A percentile compares a stretch with the other conserved stretches of the same genome.
Conservation (phyloP, 1,140 invertebrate species). For the Leptinotarsa lineolata region DNA sequence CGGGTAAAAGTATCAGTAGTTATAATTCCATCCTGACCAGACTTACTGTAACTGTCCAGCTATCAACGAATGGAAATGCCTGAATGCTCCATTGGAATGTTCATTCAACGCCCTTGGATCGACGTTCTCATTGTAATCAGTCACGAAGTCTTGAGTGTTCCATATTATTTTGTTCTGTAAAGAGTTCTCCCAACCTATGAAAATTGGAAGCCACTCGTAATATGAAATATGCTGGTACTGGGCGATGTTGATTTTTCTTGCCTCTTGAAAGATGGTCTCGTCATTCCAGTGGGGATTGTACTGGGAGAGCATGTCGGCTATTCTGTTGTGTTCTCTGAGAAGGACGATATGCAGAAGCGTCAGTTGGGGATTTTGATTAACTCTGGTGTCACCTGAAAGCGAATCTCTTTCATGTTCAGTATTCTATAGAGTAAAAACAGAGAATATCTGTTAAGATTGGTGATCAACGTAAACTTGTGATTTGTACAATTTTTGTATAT, state of each 20-base stretch:
- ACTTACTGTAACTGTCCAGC: conserved; percentile 77
- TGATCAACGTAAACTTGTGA: no score
- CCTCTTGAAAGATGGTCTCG: conserved; percentile 85
- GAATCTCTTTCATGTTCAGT: not conserved
- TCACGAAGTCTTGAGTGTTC: conserved; percentile 68
- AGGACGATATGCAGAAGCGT: conserved; percentile 82
- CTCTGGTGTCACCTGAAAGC: conserved; percentile 74
- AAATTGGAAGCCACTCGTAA: conserved; percentile 83
- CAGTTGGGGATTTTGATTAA: conserved; percentile 85
- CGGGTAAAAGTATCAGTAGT: no score
- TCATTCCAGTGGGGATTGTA: conserved; percentile 89
- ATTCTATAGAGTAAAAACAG: no score
- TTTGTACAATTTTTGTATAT: no score
- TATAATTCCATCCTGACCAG: no score
- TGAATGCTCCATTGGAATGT: conserved; percentile 83
- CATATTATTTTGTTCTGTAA: conserved; percentile 72
- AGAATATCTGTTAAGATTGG: not conserved
- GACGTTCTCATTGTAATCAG: conserved; percentile 82
- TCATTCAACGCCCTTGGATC: conserved; percentile 82
- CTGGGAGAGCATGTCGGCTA: conserved; percentile 71
- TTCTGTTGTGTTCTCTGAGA: conserved; percentile 87
- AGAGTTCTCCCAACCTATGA: conserved; percentile 72
- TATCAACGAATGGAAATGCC: conserved; percentile 85
- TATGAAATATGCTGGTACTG: conserved; percentile 83
- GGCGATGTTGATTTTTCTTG: conserved; percentile 77